These are phyloP conservation scores for Coregonus ussuriensis DNA, from an alignment of 2,797 vertebrate species.

Conservation along the genomic window DNA sequence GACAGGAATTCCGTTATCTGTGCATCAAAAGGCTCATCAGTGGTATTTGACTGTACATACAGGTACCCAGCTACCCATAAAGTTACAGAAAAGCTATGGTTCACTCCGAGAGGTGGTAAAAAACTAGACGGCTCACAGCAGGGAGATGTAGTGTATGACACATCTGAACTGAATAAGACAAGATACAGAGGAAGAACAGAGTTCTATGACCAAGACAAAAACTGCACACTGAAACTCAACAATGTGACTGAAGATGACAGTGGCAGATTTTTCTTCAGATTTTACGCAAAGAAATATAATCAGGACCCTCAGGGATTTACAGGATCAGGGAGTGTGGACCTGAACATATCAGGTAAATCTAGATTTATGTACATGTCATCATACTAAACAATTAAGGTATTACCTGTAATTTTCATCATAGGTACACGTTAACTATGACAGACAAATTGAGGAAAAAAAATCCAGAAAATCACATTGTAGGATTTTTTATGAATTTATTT, in stretches of 20 bases:
- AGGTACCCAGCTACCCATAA: background rate
- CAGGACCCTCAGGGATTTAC: background rate
- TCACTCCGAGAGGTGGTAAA: background rate
- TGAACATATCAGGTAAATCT: slow-evolving; percentile 22
- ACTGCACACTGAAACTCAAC: slow-evolving; percentile 20
- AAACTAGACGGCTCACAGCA: slow-evolving; percentile 15
- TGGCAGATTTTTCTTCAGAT: slow-evolving; percentile 8
- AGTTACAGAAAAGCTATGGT: background rate
- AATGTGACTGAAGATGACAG: slow-evolving; percentile 18
- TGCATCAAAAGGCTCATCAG: background rate
- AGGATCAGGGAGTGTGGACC: background rate
- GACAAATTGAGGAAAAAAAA: too few relatives aligned
- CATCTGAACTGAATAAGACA: too few relatives aligned
- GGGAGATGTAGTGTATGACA: background rate
- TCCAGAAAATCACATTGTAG: too few relatives aligned
- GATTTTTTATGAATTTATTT: too few relatives aligned
- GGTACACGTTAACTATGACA: too few relatives aligned
- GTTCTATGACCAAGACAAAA: slow-evolving; percentile 3
- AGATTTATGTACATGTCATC: too few relatives aligned
- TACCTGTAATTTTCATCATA: too few relatives aligned
- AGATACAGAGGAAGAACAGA: slow-evolving; percentile 18
- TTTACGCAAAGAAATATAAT: background rate
- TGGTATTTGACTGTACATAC: background rate
- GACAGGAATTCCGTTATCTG: background rate
- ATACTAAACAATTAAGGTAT: too few relatives aligned